Evolutionary conservation across 1,140 invertebrate genomes (phyloP).

Genomic region (Homalodisca vitripennis): DNA sequence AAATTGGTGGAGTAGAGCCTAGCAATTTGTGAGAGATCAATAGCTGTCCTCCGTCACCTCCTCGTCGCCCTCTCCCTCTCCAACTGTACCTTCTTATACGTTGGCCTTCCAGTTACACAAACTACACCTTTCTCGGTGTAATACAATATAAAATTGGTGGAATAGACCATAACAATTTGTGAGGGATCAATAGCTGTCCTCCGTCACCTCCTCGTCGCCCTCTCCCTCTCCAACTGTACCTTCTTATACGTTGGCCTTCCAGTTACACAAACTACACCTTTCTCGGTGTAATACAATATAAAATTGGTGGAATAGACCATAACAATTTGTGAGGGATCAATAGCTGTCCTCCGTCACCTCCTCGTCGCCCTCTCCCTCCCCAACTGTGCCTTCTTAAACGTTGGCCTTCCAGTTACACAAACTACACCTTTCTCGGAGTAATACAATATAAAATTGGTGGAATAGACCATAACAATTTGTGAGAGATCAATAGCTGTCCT

Average conservation of each 20-base stretch:
- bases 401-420: too few relatives aligned
- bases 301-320: background rate
- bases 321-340: slow-evolving; percentile 24
- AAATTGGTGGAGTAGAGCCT: slow-evolving; percentile 6
- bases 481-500: slow-evolving; percentile 14
- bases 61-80: too few relatives aligned
- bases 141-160: slow-evolving; percentile 17
- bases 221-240: too few relatives aligned
- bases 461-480: slow-evolving; percentile 4
- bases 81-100: too few relatives aligned
- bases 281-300: too few relatives aligned
- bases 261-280: too few relatives aligned
- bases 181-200: slow-evolving; percentile 14
- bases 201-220: background rate
- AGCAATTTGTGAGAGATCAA: slow-evolving; percentile 25
- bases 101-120: too few relatives aligned
- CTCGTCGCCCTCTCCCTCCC: too few relatives aligned
- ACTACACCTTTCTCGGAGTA: too few relatives aligned
- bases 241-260: too few relatives aligned
- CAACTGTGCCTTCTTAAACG: too few relatives aligned
- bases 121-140: too few relatives aligned
- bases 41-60: background rate
- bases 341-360: background rate
- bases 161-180: slow-evolving; percentile 4
- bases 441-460: slow-evolving; percentile 17